Evolutionary conservation across 2,888 invertebrate species (phyloP).

Genomic region (Eupithecia abbreviata): DNA sequence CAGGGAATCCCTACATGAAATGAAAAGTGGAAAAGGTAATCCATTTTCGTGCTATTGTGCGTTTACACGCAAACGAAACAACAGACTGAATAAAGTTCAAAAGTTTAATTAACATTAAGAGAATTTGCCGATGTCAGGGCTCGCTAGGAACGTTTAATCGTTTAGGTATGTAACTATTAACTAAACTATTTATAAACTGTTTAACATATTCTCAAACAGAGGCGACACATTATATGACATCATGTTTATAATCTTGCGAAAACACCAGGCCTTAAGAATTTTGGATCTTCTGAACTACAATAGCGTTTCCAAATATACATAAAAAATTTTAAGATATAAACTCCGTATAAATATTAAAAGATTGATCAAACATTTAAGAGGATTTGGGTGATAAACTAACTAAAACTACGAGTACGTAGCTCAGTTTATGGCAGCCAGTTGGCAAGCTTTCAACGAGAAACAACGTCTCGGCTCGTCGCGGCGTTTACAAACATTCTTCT

Average conservation of each 20-base stretch:
- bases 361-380: slow-evolving; percentile 41
- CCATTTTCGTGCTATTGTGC: slow-evolving; percentile 2
- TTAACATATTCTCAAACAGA: background rate
- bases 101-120: background rate
- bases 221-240: slow-evolving; percentile 1
- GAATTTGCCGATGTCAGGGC: background rate
- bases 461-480: slow-evolving; percentile 22
- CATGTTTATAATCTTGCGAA: background rate
- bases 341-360: slow-evolving; percentile 31
- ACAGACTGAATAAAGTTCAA: background rate
- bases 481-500: slow-evolving; percentile 29
- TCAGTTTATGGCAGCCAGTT: slow-evolving; percentile 44
- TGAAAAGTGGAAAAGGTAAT: background rate
- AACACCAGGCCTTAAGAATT: background rate
- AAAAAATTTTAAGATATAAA: slow-evolving; percentile 38
- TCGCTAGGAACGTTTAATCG: background rate
- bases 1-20: slow-evolving; percentile 19
- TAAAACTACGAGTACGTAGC: slow-evolving; percentile 33
- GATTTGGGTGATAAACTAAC: slow-evolving; percentile 26
- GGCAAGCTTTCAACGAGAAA: slow-evolving; percentile 46
- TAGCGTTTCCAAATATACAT: slow-evolving; percentile 25
- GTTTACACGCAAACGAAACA: background rate
- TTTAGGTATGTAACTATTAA: background rate
- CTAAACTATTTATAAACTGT: background rate
- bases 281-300: slow-evolving; percentile 7